These are phyloP conservation scores for Acromyrmex charruanus DNA, from an alignment of 1,140 invertebrate species.

Conservation along the genomic window DNA sequence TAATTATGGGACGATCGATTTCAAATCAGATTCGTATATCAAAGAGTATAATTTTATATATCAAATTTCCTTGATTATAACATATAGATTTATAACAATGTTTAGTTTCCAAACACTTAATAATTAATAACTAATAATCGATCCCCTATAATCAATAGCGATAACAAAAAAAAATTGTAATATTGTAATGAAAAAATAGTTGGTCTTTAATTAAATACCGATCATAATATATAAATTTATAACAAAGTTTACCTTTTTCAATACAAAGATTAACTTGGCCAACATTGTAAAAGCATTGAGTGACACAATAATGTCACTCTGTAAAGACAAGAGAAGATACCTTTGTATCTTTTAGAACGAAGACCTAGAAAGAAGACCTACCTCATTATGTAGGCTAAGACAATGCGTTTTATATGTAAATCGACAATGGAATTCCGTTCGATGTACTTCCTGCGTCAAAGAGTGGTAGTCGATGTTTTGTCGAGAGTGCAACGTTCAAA, in stretches of 20 bases:
- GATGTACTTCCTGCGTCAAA: constrained; percentile 37
- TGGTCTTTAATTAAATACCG: background rate
- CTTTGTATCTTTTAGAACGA: background rate
- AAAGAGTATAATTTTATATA: background rate
- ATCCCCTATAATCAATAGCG: background rate
- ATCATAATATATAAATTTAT: background rate
- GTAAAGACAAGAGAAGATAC: background rate
- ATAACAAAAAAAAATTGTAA: background rate
- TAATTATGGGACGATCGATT: too few species aligned
- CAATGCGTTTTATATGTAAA: constrained; percentile 74
- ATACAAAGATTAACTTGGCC: background rate
- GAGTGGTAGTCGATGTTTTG: background rate
- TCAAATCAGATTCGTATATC: too few species aligned
- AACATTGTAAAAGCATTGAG: background rate
- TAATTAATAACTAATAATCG: background rate
- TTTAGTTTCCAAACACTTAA: constrained; percentile 27
- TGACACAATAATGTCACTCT: background rate
- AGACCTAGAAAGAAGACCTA: constrained; percentile 61
- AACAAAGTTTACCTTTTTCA: background rate
- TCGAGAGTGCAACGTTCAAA: constrained; percentile 40
- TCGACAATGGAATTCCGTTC: constrained; percentile 43
- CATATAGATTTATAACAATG: background rate
- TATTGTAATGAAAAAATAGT: background rate
- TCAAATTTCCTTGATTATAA: background rate
- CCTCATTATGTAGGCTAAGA: constrained; percentile 65